Conservation (phyloP, 1,140 invertebrate genomes). For the Nebria ingens region DNA sequence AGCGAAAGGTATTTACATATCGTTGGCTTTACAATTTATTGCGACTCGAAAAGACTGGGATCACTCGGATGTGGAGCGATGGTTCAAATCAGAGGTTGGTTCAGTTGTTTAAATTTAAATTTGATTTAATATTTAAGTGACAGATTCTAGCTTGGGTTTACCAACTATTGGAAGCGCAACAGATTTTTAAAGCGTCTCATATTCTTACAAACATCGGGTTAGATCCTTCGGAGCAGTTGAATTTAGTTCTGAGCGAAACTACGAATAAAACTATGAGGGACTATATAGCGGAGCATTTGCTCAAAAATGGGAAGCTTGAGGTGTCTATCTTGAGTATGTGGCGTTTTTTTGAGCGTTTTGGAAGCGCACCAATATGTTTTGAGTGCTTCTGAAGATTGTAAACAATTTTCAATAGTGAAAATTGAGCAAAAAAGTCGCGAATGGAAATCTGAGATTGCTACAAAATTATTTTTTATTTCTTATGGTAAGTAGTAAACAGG, state of each 20-base stretch:
- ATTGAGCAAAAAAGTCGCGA: slow-evolving; percentile 36
- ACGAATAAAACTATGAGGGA: slow-evolving; percentile 41
- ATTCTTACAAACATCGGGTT: slow-evolving; percentile 48
- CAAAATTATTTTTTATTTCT: slow-evolving; percentile 40
- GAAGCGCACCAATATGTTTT: too few relatives aligned
- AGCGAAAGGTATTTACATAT: slow-evolving; percentile 49
- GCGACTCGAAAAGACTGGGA: slow-evolving; percentile 41
- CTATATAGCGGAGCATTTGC: slow-evolving; percentile 47
- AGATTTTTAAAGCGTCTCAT: slow-evolving; percentile 51
- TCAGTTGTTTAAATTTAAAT: neutral
- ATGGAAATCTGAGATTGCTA: slow-evolving; percentile 42
- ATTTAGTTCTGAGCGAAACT: slow-evolving; percentile 40
- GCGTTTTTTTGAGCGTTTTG: slow-evolving; percentile 39
- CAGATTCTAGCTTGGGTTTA: slow-evolving; percentile 51
- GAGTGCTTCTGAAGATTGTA: neutral
- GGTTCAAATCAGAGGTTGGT: slow-evolving; percentile 44
- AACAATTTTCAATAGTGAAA: slow-evolving; percentile 29
- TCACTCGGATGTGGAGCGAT: slow-evolving; percentile 39
- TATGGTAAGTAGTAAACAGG: slow-evolving; percentile 40
- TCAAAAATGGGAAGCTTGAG: slow-evolving; percentile 37
- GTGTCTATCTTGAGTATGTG: slow-evolving; percentile 40
- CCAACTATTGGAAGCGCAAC: slow-evolving; percentile 46
- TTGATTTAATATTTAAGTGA: neutral
- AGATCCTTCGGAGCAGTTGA: slow-evolving; percentile 44
- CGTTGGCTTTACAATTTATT: slow-evolving; percentile 46